Conservation (phyloP, 2,113 vertebrate genomes). For the Solea solea region DNA sequence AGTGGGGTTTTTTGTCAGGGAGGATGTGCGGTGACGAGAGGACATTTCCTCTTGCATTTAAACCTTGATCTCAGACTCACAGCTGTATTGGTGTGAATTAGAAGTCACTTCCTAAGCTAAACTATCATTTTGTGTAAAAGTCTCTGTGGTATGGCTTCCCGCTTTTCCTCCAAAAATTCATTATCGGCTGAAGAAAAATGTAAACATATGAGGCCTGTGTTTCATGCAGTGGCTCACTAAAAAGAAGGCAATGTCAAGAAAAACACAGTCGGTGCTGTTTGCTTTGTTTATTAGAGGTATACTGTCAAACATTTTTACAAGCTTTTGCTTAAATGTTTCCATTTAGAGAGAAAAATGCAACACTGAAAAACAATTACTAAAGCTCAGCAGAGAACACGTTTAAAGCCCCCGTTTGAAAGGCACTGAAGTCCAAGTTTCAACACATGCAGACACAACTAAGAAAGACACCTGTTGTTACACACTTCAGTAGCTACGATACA, state of each 20-base stretch:
- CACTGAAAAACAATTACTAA: constrained; percentile 69
- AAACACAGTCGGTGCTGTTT: constrained; percentile 59
- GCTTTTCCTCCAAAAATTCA: constrained; percentile 18
- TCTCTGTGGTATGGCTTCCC: constrained; percentile 7
- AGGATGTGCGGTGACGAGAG: constrained; percentile 6
- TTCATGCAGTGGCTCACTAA: neutral
- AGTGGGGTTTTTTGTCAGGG: constrained; percentile 4
- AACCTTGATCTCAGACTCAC: constrained; percentile 4
- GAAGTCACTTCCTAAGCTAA: constrained; percentile 18
- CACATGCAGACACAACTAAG: constrained; percentile 71
- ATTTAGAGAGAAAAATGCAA: constrained; percentile 69
- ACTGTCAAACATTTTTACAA: constrained; percentile 80
- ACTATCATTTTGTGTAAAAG: constrained; percentile 6
- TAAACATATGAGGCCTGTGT: neutral
- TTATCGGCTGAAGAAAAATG: neutral
- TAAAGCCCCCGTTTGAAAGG: constrained; percentile 67
- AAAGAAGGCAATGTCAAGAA: constrained; percentile 20
- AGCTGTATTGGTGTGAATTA: constrained; percentile 15
- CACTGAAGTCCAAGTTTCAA: constrained; percentile 65
- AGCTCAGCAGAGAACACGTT: constrained; percentile 69
- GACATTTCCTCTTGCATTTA: constrained; percentile 25
- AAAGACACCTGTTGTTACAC: constrained; percentile 72
- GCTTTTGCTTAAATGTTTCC: constrained; percentile 76
- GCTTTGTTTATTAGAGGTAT: constrained; percentile 82
- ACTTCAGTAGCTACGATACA: constrained; percentile 73